phyloP scores from a whole-genome alignment of 1,140 invertebrate genomes.

The Colletes gigas region DNA sequence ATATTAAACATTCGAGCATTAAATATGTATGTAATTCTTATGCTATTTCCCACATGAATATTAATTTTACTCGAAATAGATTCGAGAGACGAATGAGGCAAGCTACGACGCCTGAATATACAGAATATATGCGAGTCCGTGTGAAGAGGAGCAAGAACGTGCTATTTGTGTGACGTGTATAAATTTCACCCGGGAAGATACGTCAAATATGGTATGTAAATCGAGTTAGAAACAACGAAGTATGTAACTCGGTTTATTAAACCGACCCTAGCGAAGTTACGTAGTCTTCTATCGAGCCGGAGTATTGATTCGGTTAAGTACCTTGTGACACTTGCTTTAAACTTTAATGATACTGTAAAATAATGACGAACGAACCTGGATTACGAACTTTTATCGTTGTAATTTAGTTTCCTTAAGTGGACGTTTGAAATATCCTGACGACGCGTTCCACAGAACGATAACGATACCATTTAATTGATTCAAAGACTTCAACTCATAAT shows the following conservation, averaged over 20 bases:
- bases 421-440: too few relatives aligned
- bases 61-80: constrained; percentile 33
- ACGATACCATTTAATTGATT: too few relatives aligned
- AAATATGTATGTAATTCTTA: background rate
- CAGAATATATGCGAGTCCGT: background rate
- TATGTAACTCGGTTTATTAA: background rate
- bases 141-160: background rate
- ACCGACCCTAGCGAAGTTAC: background rate
- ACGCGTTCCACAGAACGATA: too few relatives aligned
- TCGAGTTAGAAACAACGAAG: constrained; percentile 1
- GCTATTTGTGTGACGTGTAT: constrained; percentile 12
- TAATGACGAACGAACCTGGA: background rate
- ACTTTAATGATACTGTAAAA: background rate
- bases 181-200: constrained; percentile 15
- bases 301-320: background rate
- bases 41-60: constrained; percentile 5
- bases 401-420: too few relatives aligned
- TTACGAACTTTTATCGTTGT: background rate
- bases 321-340: background rate
- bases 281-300: background rate
- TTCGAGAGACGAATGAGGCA: constrained; percentile 5
- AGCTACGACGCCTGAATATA: background rate
- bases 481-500: too few relatives aligned
- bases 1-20: background rate
- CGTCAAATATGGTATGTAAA: background rate